phyloP scores from a whole-genome alignment of 2,888 invertebrate genomes.

The Lasius fuliginosus region DNA sequence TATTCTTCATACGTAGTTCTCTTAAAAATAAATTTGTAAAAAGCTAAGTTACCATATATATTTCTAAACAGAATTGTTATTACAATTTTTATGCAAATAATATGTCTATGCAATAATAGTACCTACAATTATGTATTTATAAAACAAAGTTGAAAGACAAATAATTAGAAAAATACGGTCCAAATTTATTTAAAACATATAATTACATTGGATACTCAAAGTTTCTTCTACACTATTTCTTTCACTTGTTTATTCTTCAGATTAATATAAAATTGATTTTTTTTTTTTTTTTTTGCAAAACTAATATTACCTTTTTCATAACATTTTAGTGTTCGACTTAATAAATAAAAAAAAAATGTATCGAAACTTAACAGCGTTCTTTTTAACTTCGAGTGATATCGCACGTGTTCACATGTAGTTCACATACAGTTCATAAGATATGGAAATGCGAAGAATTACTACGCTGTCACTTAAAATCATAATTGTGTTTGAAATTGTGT shows the following conservation, averaged over 20 bases:
- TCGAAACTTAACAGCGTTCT: not conserved
- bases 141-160: not conserved
- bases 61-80: not conserved
- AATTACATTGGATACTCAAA: not conserved
- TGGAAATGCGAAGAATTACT: not conserved
- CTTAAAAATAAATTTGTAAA: constrained; percentile 64
- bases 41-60: not conserved
- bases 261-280: not conserved
- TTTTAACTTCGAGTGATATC: not conserved
- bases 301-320: not conserved
- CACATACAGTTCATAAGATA: constrained; percentile 7
- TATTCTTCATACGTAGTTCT: constrained; percentile 73
- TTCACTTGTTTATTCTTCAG: not conserved
- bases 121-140: not conserved
- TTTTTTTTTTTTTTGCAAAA: not conserved
- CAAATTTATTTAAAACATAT: not conserved
- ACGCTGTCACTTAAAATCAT: not conserved
- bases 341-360: not conserved
- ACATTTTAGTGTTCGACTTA: not conserved
- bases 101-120: not conserved
- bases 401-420: not conserved
- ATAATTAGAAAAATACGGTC: not conserved
- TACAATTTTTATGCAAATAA: not conserved
- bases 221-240: not conserved
- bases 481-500: not conserved